A percentile compares a stretch with the other conserved stretches of the same genome.
phyloP scores from a whole-genome alignment of 2,797 vertebrate genomes.

The Lacerta viridis region DNA sequence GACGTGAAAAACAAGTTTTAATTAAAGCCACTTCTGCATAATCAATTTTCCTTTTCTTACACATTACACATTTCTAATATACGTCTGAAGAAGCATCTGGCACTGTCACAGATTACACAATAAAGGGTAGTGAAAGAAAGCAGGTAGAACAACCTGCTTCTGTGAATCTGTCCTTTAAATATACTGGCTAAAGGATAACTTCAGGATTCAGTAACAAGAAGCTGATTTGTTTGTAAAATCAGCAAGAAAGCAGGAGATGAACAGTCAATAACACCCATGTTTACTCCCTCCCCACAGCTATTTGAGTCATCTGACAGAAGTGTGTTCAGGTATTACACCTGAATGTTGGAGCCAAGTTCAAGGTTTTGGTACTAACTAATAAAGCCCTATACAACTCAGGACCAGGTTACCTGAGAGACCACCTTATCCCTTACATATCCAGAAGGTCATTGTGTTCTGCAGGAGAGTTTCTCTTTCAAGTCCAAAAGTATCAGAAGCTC shows the following conservation, averaged over 20 bases:
- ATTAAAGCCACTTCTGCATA: constrained; percentile 72
- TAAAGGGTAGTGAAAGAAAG: not conserved
- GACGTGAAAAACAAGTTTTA: constrained; percentile 77
- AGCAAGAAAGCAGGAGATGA: not conserved
- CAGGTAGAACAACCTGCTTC: constrained; percentile 43
- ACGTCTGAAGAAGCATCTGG: not conserved
- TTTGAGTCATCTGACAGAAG: not conserved
- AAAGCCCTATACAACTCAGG: too few relatives aligned
- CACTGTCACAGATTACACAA: not conserved
- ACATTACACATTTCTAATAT: not conserved
- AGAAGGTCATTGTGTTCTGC: too few relatives aligned
- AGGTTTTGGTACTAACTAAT: too few relatives aligned
- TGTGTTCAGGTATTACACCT: too few relatives aligned
- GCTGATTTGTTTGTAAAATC: too few relatives aligned
- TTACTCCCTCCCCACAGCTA: not conserved
- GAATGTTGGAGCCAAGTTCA: too few relatives aligned
- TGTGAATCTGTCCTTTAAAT: constrained; percentile 19
- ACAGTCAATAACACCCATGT: not conserved
- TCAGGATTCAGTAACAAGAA: too few relatives aligned
- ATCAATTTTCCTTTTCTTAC: constrained; percentile 64
- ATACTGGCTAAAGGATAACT: not conserved
- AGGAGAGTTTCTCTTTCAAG: too few relatives aligned
- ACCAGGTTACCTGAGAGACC: too few relatives aligned
- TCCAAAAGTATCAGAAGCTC: too few relatives aligned
- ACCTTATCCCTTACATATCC: too few relatives aligned